A percentile compares a stretch with the other conserved stretches of the same genome.
Conservation (phyloP, 2,888 invertebrate species). For the Scaptomyza reducta region DNA sequence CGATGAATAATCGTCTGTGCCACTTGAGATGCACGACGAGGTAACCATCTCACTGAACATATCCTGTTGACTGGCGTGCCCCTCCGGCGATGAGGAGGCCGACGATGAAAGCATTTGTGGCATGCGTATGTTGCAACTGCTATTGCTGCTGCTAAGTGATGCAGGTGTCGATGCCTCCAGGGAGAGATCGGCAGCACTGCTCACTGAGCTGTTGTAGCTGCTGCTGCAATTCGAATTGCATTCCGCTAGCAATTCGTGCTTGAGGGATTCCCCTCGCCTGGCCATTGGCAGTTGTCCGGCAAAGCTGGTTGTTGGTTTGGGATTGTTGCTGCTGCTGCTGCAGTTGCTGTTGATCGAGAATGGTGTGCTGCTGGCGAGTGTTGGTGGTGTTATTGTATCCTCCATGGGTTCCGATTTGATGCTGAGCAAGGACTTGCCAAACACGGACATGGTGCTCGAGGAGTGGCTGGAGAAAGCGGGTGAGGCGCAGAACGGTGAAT, state of each 20-base stretch:
- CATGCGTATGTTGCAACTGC: constrained; percentile 44
- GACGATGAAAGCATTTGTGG: constrained; percentile 32
- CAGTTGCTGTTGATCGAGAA: background rate
- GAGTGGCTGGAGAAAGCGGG: constrained; percentile 59
- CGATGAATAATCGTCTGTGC: constrained; percentile 68
- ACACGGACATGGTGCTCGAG: constrained; percentile 60
- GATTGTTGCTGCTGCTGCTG: constrained; percentile 22
- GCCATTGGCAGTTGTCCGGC: constrained; percentile 64
- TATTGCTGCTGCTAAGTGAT: constrained; percentile 73
- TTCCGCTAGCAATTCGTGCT: constrained; percentile 67
- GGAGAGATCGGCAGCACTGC: constrained; percentile 81
- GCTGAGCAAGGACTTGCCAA: constrained; percentile 59
- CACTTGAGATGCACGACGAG: constrained; percentile 76
- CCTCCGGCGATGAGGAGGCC: constrained; percentile 32
- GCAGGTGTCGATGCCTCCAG: constrained; percentile 83
- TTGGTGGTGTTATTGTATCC: constrained; percentile 34
- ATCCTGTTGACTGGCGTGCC: constrained; percentile 67
- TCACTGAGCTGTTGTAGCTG: constrained; percentile 71
- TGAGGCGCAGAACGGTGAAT: constrained; percentile 31
- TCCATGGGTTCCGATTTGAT: constrained; percentile 78
- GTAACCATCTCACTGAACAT: constrained; percentile 81
- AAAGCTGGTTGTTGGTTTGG: constrained; percentile 47
- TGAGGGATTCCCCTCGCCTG: constrained; percentile 46
- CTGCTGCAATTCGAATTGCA: constrained; percentile 71
- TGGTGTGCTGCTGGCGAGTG: constrained; percentile 31